phyloP scores from a whole-genome alignment of 2,888 invertebrate species.

The Hyposoter didymator region DNA sequence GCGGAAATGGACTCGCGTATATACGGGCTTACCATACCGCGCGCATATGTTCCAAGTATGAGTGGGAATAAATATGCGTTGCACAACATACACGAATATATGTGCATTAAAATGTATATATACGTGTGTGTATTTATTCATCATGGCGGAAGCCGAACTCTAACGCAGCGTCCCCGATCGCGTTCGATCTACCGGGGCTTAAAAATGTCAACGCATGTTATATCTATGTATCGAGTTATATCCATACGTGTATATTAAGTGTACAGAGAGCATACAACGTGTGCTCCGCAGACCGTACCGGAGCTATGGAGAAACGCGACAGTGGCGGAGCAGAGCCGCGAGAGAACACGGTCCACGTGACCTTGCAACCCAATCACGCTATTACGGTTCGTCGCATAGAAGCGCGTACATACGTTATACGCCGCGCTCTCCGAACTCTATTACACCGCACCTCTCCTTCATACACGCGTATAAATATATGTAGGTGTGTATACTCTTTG shows the following conservation, averaged over 20 bases:
- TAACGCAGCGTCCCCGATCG: conserved; percentile 43
- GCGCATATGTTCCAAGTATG: conserved; percentile 27
- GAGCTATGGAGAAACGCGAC: conserved; percentile 46
- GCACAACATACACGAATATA: conserved; percentile 28
- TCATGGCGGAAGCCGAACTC: conserved; percentile 48
- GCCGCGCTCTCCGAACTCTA: conserved; percentile 14
- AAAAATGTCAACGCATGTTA: conserved; percentile 40
- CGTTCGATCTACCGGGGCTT: conserved; percentile 56
- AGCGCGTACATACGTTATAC: conserved; percentile 55
- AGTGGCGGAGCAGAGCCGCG: conserved; percentile 46
- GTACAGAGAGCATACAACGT: conserved; percentile 48
- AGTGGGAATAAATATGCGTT: conserved; percentile 45
- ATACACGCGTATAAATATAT: conserved; percentile 4
- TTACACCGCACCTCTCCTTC: conserved; percentile 41
- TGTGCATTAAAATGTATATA: background rate
- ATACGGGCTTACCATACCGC: background rate
- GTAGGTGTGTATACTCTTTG: conserved; percentile 13
- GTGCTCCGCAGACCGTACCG: conserved; percentile 59
- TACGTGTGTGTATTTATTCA: conserved; percentile 24
- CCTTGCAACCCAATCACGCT: conserved; percentile 67
- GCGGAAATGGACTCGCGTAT: conserved; percentile 63
- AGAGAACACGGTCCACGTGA: conserved; percentile 56
- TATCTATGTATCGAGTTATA: background rate
- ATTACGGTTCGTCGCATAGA: conserved; percentile 67
- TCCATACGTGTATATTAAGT: conserved; percentile 36